These are phyloP conservation scores for Celastrina argiolus DNA, from an alignment of 2,888 invertebrate species.

Conservation along the genomic window DNA sequence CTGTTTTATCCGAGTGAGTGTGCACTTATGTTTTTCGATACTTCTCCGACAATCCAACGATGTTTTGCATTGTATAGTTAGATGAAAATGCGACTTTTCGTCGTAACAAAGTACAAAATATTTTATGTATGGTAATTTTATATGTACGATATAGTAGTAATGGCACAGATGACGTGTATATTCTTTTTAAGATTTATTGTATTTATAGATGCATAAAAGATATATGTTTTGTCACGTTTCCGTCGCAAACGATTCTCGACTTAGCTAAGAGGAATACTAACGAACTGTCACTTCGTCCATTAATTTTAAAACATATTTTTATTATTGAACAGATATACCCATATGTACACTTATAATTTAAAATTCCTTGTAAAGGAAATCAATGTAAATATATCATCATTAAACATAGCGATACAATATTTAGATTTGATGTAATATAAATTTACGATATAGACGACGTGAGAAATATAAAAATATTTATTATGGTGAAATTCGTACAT, in stretches of 20 bases:
- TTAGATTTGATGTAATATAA: slow-evolving; percentile 60
- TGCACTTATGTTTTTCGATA: slow-evolving; percentile 30
- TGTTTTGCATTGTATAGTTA: slow-evolving; percentile 57
- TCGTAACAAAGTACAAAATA: slow-evolving; percentile 78
- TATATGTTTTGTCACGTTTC: slow-evolving; percentile 71
- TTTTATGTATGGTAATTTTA: slow-evolving; percentile 75
- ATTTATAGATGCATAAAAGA: slow-evolving; percentile 54
- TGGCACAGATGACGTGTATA: slow-evolving; percentile 68
- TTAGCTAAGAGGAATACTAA: slow-evolving; percentile 73
- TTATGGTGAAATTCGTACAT: slow-evolving; percentile 37
- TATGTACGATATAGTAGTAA: slow-evolving; percentile 70
- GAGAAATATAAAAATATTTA: slow-evolving; percentile 66
- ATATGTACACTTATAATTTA: slow-evolving; percentile 65
- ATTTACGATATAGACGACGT: slow-evolving; percentile 56
- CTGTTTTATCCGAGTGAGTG: slow-evolving; percentile 28
- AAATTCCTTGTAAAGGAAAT: slow-evolving; percentile 68
- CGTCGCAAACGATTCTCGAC: slow-evolving; percentile 74
- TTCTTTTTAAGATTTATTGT: slow-evolving; percentile 68
- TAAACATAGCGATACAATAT: slow-evolving; percentile 58
- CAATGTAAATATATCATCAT: slow-evolving; percentile 67
- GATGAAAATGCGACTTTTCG: slow-evolving; percentile 60
- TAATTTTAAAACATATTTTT: slow-evolving; percentile 75
- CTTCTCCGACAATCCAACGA: slow-evolving; percentile 36
- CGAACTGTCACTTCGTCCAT: slow-evolving; percentile 78
- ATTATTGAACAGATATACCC: slow-evolving; percentile 68